phyloP scores from a whole-genome alignment of 2,113 vertebrate genomes.

The Heterotilapia buettikoferi region DNA sequence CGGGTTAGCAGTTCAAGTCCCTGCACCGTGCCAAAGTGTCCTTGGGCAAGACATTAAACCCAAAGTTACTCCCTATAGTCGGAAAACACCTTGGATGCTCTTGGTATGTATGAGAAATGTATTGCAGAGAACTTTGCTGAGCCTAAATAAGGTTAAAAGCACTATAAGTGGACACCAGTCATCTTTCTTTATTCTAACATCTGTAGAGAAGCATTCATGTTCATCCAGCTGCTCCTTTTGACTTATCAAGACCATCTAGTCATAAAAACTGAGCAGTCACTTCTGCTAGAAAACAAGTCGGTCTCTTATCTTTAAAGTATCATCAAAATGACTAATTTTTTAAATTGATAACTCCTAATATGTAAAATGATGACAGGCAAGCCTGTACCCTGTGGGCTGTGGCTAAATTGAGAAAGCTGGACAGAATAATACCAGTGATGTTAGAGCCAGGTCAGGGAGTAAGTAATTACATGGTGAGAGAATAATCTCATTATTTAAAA shows the following conservation, averaged over 20 bases:
- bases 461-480: conserved; percentile 18
- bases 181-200: not conserved
- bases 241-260: not conserved
- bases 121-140: not conserved
- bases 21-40: not conserved
- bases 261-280: not conserved
- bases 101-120: not conserved
- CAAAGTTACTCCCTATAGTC: not conserved
- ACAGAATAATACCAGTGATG: not conserved
- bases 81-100: not conserved
- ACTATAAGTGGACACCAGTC: not conserved
- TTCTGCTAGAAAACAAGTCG: not conserved
- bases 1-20: not conserved
- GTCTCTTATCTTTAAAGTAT: not conserved
- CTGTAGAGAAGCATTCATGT: not conserved
- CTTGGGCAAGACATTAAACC: not conserved
- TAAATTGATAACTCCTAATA: not conserved
- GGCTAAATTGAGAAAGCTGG: not conserved
- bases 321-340: not conserved
- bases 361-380: not conserved
- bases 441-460: conserved; percentile 9
- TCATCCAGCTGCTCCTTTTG: not conserved
- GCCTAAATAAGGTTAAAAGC: not conserved
- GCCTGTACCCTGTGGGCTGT: not conserved
- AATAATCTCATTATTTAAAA: conserved; percentile 17